A percentile compares a stretch with the other conserved stretches of the same genome.
These are phyloP conservation scores for Aspidapion aeneum DNA, from an alignment of 2,888 invertebrate species.

Conservation along the genomic window DNA sequence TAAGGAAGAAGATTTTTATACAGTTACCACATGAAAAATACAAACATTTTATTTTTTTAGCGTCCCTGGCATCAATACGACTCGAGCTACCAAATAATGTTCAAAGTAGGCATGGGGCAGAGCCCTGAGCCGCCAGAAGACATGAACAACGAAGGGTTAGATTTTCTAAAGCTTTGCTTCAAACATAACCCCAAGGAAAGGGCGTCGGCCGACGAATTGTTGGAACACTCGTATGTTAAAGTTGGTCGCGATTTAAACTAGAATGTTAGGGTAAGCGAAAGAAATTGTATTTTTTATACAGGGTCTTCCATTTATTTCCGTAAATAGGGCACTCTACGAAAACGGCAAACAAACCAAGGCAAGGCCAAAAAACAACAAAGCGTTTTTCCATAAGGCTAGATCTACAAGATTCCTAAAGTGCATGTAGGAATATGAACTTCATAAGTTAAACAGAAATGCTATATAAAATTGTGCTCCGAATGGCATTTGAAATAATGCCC, in stretches of 20 bases:
- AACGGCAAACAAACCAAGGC: too few species aligned
- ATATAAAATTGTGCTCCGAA: too few species aligned
- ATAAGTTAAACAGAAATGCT: too few species aligned
- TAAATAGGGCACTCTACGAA: too few species aligned
- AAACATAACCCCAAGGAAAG: constrained; percentile 76
- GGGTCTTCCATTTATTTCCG: background rate
- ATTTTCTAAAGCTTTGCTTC: constrained; percentile 76
- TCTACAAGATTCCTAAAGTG: too few species aligned
- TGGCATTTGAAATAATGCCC: too few species aligned
- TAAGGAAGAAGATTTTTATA: too few species aligned
- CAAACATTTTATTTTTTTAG: constrained; percentile 50
- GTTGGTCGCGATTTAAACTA: constrained; percentile 44
- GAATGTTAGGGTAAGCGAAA: background rate
- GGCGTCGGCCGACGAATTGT: constrained; percentile 65
- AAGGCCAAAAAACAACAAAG: too few species aligned
- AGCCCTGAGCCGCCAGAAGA: constrained; percentile 70
- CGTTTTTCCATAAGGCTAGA: too few species aligned
- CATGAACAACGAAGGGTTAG: constrained; percentile 78
- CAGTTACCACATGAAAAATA: too few species aligned
- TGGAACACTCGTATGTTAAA: constrained; percentile 75
- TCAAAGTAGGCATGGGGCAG: constrained; percentile 91
- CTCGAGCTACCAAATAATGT: constrained; percentile 94
- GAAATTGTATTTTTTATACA: background rate
- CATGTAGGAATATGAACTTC: too few species aligned
- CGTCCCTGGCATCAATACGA: constrained; percentile 91